Percentiles rank a stretch among this genome's conserved stretches.
Conservation (phyloP, 1,140 invertebrate species). For the Stegodyphus mimosarum region DNA sequence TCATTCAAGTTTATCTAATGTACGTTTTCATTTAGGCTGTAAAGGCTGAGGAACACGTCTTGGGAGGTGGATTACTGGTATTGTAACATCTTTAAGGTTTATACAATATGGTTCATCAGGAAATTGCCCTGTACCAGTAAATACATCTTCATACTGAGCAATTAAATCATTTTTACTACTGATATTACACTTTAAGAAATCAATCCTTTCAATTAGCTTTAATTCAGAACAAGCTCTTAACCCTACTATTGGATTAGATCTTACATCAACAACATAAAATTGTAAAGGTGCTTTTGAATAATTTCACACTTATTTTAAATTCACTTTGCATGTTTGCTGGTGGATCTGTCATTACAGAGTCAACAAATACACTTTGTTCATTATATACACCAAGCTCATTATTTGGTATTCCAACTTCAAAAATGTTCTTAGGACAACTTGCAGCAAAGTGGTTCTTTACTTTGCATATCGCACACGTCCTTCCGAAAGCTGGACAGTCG, state of each 20-base stretch:
- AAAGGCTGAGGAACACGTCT: conserved; percentile 58
- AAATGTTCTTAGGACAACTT: conserved; percentile 8
- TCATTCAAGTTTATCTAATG: conserved; percentile 63
- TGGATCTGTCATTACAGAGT: conserved; percentile 1
- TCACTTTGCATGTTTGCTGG: background rate
- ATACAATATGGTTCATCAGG: conserved; percentile 3
- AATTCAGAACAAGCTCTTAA: background rate
- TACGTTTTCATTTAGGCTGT: conserved; percentile 45
- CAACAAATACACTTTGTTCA: background rate
- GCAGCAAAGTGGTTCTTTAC: conserved; percentile 8
- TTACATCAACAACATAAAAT: conserved; percentile 17
- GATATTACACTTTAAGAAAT: conserved; percentile 62
- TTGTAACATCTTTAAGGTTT: conserved; percentile 1
- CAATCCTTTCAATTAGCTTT: conserved; percentile 5
- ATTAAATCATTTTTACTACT: too few relatives aligned
- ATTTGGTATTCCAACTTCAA: background rate
- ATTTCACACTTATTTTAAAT: conserved; percentile 1
- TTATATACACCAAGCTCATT: background rate
- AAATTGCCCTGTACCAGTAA: background rate
- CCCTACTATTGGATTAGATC: background rate
- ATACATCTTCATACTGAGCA: too few relatives aligned
- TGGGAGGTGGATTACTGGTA: conserved; percentile 28
- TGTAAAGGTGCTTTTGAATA: background rate
- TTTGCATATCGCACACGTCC: conserved; percentile 11
- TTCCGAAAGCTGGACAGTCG: conserved; percentile 18